These are phyloP conservation scores for Malurus melanocephalus DNA, from an alignment of 2,113 vertebrate genomes.

Conservation along the genomic window DNA sequence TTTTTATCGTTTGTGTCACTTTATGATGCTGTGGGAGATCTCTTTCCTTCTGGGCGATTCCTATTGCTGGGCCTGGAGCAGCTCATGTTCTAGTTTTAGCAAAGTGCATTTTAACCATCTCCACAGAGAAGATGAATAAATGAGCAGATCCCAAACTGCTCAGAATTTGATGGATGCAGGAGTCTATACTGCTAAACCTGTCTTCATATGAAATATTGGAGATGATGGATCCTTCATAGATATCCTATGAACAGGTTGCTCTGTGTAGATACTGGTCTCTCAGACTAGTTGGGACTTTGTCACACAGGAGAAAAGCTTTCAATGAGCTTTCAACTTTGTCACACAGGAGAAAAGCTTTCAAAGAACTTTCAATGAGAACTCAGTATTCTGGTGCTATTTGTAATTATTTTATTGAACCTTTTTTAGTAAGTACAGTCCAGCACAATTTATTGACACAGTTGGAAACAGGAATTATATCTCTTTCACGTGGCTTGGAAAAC, in stretches of 20 bases:
- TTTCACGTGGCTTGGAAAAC: background rate
- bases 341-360: background rate
- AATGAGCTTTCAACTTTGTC: background rate
- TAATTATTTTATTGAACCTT: background rate
- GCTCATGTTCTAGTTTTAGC: background rate
- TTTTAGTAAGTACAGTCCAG: background rate
- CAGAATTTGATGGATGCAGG: background rate
- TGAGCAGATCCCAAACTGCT: background rate
- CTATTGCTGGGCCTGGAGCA: background rate
- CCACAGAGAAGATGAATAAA: background rate
- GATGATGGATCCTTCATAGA: background rate
- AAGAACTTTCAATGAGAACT: background rate
- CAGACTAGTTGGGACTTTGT: background rate
- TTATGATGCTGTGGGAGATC: background rate
- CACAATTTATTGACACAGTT: background rate
- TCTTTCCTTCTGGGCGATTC: background rate
- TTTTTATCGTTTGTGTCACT: background rate
- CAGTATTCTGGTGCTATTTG: background rate
- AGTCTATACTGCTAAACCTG: background rate
- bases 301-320: background rate
- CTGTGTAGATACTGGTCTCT: background rate
- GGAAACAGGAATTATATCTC: background rate
- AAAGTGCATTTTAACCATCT: background rate
- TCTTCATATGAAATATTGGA: background rate
- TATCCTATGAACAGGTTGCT: background rate